Evolutionary conservation across 2,113 vertebrate species (phyloP), one percentile per base, ranked within the genome.

Genomic region (Spermophilus dauricus): DNA sequence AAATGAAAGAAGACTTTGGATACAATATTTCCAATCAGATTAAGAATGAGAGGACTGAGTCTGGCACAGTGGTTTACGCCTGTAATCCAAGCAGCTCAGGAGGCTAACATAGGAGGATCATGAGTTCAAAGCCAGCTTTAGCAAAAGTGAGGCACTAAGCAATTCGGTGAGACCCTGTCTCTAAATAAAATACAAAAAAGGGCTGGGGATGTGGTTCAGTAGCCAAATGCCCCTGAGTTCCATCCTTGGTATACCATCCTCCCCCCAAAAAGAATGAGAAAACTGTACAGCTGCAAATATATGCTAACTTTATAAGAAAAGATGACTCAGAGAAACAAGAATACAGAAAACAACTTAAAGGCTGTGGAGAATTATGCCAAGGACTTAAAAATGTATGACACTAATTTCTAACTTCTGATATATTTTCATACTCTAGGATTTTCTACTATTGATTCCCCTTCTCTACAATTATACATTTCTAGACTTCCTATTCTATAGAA

Each of bases 41-140:
- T 34, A 69, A 86, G 51, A n/a, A 48, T 51, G 26, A 53, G 37
- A 77, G 37, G 87, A 78, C 30, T 53, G 70, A 51, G 48, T 5
- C 0, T 2, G 48, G 48, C 48, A 0, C 48, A 51, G 10, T 51
- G 48, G 48, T 3, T 6, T 13, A 51, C 2, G 11, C 48, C 12
- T 51, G 48, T 51, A 51, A 51, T 51, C 48, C 48, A 5, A 51
- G 48, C 12, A 51, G 48, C 48, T 51, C 48, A 51, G 12, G 48
- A 51, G 48, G 11, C 12, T 51, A 13, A 51, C 2, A 51, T 13
- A 51, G 12, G 48, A 51, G 48, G 48, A 51, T 51, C 48, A 51
- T 12, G 5, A 51, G 5, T 51, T 51, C 48, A 51, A 51, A 51
- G 48, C 48, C 48, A 51, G 48, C 48, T 12, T 51, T 13, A 13